A percentile compares a stretch with the other conserved stretches of the same genome.
Evolutionary conservation across 2,113 vertebrate genomes (phyloP).

Genomic region (Bothrops jararaca): DNA sequence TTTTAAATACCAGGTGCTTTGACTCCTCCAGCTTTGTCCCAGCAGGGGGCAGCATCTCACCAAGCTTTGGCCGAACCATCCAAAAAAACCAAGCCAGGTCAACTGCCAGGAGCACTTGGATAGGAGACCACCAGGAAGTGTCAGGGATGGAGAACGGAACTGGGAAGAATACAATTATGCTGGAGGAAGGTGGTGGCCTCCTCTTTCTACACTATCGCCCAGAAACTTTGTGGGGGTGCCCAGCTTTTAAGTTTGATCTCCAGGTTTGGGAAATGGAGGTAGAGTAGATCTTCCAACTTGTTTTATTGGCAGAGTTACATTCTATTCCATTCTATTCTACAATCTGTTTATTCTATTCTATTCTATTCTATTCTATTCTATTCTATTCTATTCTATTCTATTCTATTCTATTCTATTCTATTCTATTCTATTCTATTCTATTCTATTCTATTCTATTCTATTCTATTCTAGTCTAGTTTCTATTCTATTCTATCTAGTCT

Average conservation of each 20-base stretch:
- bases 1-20: background rate
- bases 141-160: background rate
- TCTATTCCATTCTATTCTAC: too few relatives aligned
- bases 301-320: too few relatives aligned
- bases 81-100: background rate
- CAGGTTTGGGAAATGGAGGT: too few relatives aligned
- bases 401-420: too few relatives aligned
- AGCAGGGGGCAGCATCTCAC: background rate
- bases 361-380: too few relatives aligned
- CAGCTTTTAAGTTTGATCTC: background rate
- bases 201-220: background rate
- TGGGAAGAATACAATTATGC: background rate
- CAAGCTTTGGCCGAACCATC: background rate
- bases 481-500: too few relatives aligned
- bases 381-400: too few relatives aligned
- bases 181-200: background rate
- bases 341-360: too few relatives aligned
- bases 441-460: too few relatives aligned
- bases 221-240: background rate
- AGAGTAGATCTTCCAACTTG: too few relatives aligned
- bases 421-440: too few relatives aligned
- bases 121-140: background rate
- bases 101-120: background rate
- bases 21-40: background rate
- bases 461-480: too few relatives aligned